These are phyloP conservation scores for Mylabris phalerata DNA, from an alignment of 1,140 invertebrate species.

Conservation along the genomic window DNA sequence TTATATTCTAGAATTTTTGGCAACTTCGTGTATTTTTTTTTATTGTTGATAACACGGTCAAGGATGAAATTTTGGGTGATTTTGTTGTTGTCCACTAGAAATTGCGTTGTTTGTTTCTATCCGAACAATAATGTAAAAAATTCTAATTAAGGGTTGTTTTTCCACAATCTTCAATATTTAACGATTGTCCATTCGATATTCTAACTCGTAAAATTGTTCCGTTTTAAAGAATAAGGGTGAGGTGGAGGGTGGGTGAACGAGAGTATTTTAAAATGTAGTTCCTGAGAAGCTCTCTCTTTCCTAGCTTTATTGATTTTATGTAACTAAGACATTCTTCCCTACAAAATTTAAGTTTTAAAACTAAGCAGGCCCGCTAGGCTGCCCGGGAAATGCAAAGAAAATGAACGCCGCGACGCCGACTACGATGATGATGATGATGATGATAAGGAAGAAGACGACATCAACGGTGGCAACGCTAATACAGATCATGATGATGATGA, in stretches of 20 bases:
- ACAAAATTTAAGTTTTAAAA: conserved; percentile 44
- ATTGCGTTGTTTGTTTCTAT: no score
- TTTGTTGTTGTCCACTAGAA: no score
- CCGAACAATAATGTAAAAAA: no score
- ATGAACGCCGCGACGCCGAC: conserved; percentile 21
- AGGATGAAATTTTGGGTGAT: no score
- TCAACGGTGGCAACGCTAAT: background rate
- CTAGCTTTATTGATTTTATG: conserved; percentile 42
- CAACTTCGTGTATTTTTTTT: no score
- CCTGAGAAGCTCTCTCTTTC: conserved; percentile 25
- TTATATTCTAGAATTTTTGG: no score
- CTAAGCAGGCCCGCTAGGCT: conserved; percentile 38
- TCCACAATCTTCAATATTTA: no score
- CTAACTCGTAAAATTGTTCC: no score
- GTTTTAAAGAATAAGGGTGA: no score
- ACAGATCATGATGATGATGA: background rate
- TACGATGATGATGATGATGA: background rate
- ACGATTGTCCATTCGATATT: no score
- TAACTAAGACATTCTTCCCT: conserved; percentile 45
- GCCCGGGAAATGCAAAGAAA: conserved; percentile 40
- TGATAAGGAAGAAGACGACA: background rate
- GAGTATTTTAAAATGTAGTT: conserved; percentile 38
- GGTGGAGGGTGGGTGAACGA: background rate
- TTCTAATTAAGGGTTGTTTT: no score
- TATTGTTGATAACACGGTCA: no score